Conservation (phyloP, 2,888 invertebrate genomes). For the Anaspis maculata region DNA sequence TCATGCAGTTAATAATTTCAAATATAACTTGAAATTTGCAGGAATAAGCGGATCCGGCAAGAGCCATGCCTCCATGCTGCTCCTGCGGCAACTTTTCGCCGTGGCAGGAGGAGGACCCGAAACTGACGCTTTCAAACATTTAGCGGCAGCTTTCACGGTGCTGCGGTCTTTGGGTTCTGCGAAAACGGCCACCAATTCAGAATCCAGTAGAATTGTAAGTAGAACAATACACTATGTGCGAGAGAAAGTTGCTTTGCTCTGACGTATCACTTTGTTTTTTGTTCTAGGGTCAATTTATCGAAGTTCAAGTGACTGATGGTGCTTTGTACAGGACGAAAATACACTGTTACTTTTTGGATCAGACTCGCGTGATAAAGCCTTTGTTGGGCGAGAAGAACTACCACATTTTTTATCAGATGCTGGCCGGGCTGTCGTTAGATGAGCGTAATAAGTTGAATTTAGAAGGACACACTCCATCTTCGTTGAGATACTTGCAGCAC, state of each 20-base stretch:
- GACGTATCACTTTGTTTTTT: slow-evolving; percentile 3
- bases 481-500: slow-evolving; percentile 70
- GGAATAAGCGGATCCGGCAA: slow-evolving; percentile 90
- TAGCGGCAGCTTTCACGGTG: slow-evolving; percentile 92
- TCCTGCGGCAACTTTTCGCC: slow-evolving; percentile 84
- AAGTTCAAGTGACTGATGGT: slow-evolving; percentile 92
- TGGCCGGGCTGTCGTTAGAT: slow-evolving; percentile 79
- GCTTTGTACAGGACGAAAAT: slow-evolving; percentile 92
- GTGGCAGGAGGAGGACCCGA: slow-evolving; percentile 91
- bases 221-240: no score
- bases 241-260: slow-evolving; percentile 67
- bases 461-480: slow-evolving; percentile 75
- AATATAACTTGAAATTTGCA: slow-evolving; percentile 33
- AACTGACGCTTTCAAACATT: slow-evolving; percentile 93
- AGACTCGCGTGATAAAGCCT: slow-evolving; percentile 82
- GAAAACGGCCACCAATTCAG: slow-evolving; percentile 81
- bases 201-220: slow-evolving; percentile 86
- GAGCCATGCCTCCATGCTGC: slow-evolving; percentile 85
- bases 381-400: slow-evolving; percentile 85
- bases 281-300: slow-evolving; percentile 85
- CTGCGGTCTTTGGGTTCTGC: slow-evolving; percentile 85
- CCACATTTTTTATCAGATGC: slow-evolving; percentile 94
- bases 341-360: slow-evolving; percentile 92
- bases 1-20: no score
- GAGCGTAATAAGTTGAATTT: slow-evolving; percentile 81